phyloP scores from a whole-genome alignment of 2,888 invertebrate species.

The Ennomos fuscantarius region DNA sequence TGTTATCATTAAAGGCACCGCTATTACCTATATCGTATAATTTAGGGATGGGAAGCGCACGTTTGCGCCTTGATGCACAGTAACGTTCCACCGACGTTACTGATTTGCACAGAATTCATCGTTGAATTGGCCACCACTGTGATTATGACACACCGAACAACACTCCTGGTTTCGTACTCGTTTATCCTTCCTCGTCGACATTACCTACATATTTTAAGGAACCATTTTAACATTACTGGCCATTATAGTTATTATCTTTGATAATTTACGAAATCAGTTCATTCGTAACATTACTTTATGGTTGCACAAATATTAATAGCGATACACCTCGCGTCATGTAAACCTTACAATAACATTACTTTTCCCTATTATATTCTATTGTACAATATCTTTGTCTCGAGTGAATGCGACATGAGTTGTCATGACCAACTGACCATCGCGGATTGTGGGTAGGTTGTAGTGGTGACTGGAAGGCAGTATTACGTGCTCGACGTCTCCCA shows the following conservation, averaged over 20 bases:
- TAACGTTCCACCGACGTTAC: constrained; percentile 23
- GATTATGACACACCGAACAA: constrained; percentile 10
- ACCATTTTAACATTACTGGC: no score
- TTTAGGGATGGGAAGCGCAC: constrained; percentile 17
- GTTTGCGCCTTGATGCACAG: constrained; percentile 21
- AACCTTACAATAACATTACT: constrained; percentile 30
- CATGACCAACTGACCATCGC: constrained; percentile 27
- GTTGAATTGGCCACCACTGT: constrained; percentile 17
- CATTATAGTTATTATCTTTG: no score
- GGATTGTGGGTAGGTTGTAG: not conserved
- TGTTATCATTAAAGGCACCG: not conserved
- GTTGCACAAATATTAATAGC: no score
- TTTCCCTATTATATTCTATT: constrained; percentile 41
- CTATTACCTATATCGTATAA: constrained; percentile 13
- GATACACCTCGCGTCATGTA: no score
- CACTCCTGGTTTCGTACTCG: not conserved
- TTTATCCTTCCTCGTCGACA: not conserved
- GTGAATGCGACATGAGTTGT: constrained; percentile 38
- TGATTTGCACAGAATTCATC: constrained; percentile 35
- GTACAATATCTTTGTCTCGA: constrained; percentile 47
- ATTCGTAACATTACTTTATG: no score
- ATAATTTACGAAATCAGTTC: no score
- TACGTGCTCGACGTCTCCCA: constrained; percentile 47
- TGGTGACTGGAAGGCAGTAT: constrained; percentile 22
- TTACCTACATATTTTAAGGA: no score